Conservation (phyloP, 2,797 vertebrate species). For the Ammospiza maritima region DNA sequence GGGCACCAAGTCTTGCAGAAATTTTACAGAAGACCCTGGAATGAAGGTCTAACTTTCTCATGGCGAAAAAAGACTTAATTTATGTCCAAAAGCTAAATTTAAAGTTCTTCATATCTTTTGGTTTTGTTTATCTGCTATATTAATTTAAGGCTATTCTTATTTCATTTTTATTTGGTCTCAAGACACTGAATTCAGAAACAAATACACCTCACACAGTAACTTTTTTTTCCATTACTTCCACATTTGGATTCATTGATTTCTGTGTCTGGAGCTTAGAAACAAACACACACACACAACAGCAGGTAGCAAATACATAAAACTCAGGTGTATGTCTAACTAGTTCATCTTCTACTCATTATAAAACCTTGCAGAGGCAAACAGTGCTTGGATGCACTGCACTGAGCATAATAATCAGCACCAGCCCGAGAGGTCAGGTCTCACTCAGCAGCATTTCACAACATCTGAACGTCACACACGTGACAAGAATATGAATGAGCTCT, state of each 20-base stretch:
- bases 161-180: neutral
- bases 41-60: neutral
- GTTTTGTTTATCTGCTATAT: neutral
- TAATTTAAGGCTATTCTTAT: neutral
- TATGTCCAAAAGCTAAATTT: neutral
- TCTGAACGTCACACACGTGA: neutral
- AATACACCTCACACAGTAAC: neutral
- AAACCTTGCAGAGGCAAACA: neutral
- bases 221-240: neutral
- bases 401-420: neutral
- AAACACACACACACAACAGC: neutral
- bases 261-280: neutral
- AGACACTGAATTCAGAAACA: neutral
- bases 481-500: constrained; percentile 7
- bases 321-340: neutral
- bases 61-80: neutral
- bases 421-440: neutral
- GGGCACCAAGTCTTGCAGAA: neutral
- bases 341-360: neutral
- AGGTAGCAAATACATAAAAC: neutral
- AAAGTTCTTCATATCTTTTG: neutral
- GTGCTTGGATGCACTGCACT: neutral
- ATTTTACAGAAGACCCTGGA: neutral
- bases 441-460: neutral
- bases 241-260: neutral